Percentiles rank a stretch among this genome's conserved stretches.
phyloP scores from a whole-genome alignment of 2,797 vertebrate genomes.

The Labeo calbasu region DNA sequence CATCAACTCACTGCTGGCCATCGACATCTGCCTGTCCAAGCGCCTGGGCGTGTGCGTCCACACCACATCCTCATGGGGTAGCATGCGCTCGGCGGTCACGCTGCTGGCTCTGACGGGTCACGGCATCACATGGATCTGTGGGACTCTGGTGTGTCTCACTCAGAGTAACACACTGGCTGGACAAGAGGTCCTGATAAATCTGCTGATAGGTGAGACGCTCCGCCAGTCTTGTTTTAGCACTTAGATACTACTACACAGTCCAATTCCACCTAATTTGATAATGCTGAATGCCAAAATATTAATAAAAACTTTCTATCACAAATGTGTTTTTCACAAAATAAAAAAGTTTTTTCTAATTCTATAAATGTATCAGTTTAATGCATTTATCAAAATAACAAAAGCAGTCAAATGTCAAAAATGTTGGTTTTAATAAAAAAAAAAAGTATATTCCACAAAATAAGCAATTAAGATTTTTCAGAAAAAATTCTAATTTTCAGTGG shows the following conservation, averaged over 20 bases:
- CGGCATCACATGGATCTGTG: conserved; percentile 92
- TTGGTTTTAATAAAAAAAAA: too few relatives aligned
- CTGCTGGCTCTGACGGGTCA: conserved; percentile 93
- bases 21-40: conserved; percentile 95
- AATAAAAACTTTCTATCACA: too few relatives aligned
- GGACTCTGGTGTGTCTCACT: conserved; percentile 91
- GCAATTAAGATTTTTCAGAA: too few relatives aligned
- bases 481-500: too few relatives aligned
- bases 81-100: conserved; percentile 91
- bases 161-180: conserved; percentile 93
- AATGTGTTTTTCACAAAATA: neutral
- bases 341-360: neutral
- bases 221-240: neutral
- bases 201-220: conserved; percentile 89
- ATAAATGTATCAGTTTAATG: neutral
- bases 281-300: too few relatives aligned
- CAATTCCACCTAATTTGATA: neutral
- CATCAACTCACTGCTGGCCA: conserved; percentile 92
- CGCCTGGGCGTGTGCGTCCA: conserved; percentile 90
- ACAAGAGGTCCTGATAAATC: conserved; percentile 95
- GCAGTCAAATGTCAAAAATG: too few relatives aligned
- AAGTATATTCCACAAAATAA: too few relatives aligned
- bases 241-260: neutral
- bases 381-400: too few relatives aligned
- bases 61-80: conserved; percentile 88